Evolutionary conservation across 2,888 invertebrate species (phyloP).

Genomic region (Notodonta ziczac): DNA sequence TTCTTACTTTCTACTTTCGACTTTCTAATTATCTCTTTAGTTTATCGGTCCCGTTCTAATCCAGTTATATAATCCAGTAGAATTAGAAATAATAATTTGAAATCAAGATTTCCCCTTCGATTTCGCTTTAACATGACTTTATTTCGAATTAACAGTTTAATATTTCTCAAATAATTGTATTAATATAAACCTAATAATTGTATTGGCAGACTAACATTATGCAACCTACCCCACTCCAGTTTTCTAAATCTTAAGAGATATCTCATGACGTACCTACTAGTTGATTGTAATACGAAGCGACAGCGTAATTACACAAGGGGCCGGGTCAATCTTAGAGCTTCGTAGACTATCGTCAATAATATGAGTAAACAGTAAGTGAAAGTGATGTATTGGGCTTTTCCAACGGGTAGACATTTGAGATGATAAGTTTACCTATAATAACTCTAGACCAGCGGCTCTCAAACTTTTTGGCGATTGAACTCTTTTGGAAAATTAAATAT

Average conservation of each 20-base stretch:
- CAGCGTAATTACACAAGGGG: slow-evolving; percentile 27
- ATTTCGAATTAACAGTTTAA: too few relatives aligned
- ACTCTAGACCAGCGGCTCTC: neutral
- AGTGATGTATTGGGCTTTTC: slow-evolving; percentile 21
- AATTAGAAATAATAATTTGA: too few relatives aligned
- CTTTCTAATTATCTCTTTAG: too few relatives aligned
- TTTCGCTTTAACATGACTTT: too few relatives aligned
- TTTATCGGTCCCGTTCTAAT: too few relatives aligned
- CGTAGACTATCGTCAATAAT: slow-evolving; percentile 25
- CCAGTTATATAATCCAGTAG: too few relatives aligned
- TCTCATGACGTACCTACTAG: slow-evolving; percentile 10
- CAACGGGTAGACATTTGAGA: slow-evolving; percentile 10
- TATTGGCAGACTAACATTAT: neutral
- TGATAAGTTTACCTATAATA: slow-evolving; percentile 11
- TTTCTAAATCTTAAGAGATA: slow-evolving; percentile 1
- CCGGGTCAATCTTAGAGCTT: slow-evolving; percentile 19
- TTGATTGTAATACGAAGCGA: slow-evolving; percentile 21
- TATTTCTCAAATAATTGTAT: too few relatives aligned
- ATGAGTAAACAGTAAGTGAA: slow-evolving; percentile 29
- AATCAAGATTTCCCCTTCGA: too few relatives aligned
- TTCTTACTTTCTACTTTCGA: too few relatives aligned
- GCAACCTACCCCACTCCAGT: neutral
- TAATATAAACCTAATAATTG: neutral
- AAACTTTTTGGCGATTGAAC: too few relatives aligned
- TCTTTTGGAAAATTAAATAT: too few relatives aligned